A percentile compares a stretch with the other conserved stretches of the same genome.
Evolutionary conservation across 1,140 invertebrate species (phyloP).

Genomic region (Neuroterus valhalla): DNA sequence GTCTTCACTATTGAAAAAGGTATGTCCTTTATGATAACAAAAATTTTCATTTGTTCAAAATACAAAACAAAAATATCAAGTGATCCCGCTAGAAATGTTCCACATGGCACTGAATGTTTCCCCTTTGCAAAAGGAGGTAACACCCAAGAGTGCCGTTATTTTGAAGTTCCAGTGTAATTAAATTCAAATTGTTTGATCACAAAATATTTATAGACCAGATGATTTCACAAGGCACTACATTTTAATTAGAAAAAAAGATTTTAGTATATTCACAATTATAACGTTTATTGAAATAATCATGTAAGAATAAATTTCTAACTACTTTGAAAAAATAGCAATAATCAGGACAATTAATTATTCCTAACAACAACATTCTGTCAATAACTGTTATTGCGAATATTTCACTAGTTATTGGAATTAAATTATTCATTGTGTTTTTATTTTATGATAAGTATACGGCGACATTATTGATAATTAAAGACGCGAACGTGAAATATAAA

Average conservation of each 20-base stretch:
- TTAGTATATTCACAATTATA: conserved; percentile 50
- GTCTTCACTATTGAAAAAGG: too few species aligned
- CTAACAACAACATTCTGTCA: conserved; percentile 32
- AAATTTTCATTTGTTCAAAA: too few species aligned
- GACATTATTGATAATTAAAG: not conserved
- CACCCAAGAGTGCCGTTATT: too few species aligned
- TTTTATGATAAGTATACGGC: conserved; percentile 31
- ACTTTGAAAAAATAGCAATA: conserved; percentile 45
- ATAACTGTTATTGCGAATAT: conserved; percentile 27
- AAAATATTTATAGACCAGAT: too few species aligned
- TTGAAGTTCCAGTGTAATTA: too few species aligned
- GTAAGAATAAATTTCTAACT: conserved; percentile 66
- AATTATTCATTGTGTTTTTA: conserved; percentile 2
- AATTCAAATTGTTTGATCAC: too few species aligned
- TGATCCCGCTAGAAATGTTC: too few species aligned
- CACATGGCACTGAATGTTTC: too few species aligned
- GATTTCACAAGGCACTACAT: too few species aligned
- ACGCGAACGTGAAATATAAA: not conserved
- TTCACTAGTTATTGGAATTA: conserved; percentile 34
- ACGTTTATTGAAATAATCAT: conserved; percentile 63
- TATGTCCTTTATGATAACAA: too few species aligned
- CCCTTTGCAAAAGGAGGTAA: too few species aligned
- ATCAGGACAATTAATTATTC: conserved; percentile 42
- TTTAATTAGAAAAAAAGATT: conserved; percentile 33
- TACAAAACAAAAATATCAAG: too few species aligned